These are phyloP conservation scores for Cantharis rustica DNA, from an alignment of 2,888 invertebrate genomes.

Conservation along the genomic window DNA sequence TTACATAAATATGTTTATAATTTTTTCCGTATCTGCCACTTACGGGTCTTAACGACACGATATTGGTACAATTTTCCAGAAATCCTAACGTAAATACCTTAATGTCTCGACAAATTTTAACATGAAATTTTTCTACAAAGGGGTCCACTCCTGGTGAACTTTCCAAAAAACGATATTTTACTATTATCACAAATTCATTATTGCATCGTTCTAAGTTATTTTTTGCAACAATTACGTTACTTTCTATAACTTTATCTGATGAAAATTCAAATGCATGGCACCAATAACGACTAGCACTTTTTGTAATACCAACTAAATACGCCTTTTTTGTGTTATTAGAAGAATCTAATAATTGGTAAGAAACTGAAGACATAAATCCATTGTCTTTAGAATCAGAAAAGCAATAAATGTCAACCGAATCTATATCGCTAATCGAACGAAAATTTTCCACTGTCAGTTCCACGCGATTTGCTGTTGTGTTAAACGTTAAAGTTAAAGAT, in stretches of 20 bases:
- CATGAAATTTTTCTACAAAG: neutral
- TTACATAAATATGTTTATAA: neutral
- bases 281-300: constrained; percentile 32
- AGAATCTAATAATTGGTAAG: too few species aligned
- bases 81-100: neutral
- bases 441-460: neutral
- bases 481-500: neutral
- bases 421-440: neutral
- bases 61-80: neutral
- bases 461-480: neutral
- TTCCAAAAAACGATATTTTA: neutral
- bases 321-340: neutral
- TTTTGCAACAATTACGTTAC: constrained; percentile 25
- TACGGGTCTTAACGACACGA: constrained; percentile 7
- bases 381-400: constrained; percentile 16
- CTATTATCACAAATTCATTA: constrained; percentile 8
- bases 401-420: neutral
- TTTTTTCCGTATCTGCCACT: neutral
- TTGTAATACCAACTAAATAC: neutral
- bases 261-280: constrained; percentile 34
- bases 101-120: neutral
- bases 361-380: neutral
- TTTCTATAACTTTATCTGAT: constrained; percentile 8
- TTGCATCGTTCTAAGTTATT: neutral
- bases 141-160: neutral